Evolutionary conservation across 2,888 invertebrate genomes (phyloP).

Genomic region (Sinelater perroti): DNA sequence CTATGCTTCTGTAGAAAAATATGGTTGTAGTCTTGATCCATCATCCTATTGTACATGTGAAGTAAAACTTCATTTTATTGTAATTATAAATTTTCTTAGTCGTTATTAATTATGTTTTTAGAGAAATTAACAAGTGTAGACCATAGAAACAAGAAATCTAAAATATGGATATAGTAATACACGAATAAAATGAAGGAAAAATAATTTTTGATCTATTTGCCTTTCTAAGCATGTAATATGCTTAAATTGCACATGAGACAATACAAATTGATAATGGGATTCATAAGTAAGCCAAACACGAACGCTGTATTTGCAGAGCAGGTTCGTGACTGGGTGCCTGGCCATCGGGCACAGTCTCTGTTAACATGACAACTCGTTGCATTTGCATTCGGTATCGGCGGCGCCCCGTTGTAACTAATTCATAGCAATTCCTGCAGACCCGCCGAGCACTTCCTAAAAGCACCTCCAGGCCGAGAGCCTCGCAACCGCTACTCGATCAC

Average conservation of each 20-base stretch:
- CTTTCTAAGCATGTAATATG: too few relatives aligned
- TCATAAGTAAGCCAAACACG: conserved; percentile 21
- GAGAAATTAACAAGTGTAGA: too few relatives aligned
- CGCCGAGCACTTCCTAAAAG: conserved; percentile 8
- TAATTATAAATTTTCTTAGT: too few relatives aligned
- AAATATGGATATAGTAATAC: too few relatives aligned
- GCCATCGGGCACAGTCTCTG: conserved; percentile 23
- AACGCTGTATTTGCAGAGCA: conserved; percentile 14
- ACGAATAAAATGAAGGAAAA: too few relatives aligned
- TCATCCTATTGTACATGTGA: too few relatives aligned
- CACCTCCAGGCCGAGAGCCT: conserved; percentile 9
- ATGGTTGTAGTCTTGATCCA: too few relatives aligned
- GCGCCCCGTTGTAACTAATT: conserved; percentile 14
- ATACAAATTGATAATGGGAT: background rate
- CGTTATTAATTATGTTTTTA: too few relatives aligned
- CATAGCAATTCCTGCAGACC: conserved; percentile 17
- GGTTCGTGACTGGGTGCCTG: conserved; percentile 14
- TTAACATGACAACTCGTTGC: conserved; percentile 38
- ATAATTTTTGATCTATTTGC: too few relatives aligned
- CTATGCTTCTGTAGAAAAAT: too few relatives aligned
- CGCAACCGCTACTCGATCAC: conserved; percentile 30
- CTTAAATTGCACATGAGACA: background rate
- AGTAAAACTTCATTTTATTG: too few relatives aligned
- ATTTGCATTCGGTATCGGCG: conserved; percentile 39
- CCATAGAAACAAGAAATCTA: too few relatives aligned